These are phyloP conservation scores for Cairina moschata DNA, from an alignment of 2,113 vertebrate genomes.

Conservation along the genomic window DNA sequence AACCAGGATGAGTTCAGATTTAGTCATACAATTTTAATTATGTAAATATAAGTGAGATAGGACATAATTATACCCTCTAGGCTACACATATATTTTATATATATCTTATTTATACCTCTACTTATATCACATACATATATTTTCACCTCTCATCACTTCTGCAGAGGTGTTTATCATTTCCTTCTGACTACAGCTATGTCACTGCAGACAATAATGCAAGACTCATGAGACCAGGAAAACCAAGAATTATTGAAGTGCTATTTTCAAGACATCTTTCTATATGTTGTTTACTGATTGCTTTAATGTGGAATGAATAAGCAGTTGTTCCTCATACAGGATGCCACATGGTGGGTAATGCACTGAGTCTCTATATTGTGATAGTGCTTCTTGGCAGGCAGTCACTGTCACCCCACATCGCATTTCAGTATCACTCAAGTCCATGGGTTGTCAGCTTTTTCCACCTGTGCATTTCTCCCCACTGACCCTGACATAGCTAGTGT, in stretches of 20 bases:
- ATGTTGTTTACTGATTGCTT: background rate
- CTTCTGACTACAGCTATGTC: background rate
- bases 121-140: background rate
- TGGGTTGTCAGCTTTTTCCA: background rate
- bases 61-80: too few species aligned
- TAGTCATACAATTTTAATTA: too few species aligned
- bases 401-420: rapidly evolving
- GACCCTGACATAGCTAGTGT: background rate
- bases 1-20: too few species aligned
- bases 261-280: background rate
- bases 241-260: background rate
- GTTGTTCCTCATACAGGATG: background rate
- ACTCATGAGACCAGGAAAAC: background rate
- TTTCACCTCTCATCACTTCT: background rate
- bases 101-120: too few species aligned
- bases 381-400: background rate
- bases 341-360: background rate
- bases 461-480: background rate
- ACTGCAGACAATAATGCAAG: background rate
- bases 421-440: background rate
- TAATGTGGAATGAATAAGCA: background rate
- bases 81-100: background rate
- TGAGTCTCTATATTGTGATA: background rate
- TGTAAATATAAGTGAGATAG: too few species aligned
- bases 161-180: background rate